Percentiles rank a stretch among this genome's conserved stretches.
phyloP scores from a whole-genome alignment of 2,113 vertebrate genomes.

The Phalacrocorax pelagicus region DNA sequence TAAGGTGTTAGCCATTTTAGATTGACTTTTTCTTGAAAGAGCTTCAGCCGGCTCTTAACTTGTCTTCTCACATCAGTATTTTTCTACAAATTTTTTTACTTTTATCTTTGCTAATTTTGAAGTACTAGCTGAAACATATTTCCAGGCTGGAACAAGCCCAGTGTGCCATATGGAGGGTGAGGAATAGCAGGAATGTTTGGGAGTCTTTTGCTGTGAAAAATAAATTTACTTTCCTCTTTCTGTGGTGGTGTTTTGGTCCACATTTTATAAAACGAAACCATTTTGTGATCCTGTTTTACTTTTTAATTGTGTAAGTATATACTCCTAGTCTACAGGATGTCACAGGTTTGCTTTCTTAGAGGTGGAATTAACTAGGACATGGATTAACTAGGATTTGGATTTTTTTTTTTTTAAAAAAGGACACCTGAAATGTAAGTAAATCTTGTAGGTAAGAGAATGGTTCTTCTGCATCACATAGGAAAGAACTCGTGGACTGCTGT shows the following conservation, averaged over 20 bases:
- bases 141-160: background rate
- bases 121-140: background rate
- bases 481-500: background rate
- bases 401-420: background rate
- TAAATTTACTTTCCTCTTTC: background rate
- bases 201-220: background rate
- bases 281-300: background rate
- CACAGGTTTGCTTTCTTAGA: background rate
- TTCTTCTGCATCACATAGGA: background rate
- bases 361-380: background rate
- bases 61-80: background rate
- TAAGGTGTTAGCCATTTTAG: background rate
- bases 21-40: background rate
- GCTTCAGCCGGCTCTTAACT: background rate
- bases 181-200: background rate
- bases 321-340: background rate
- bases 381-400: no score
- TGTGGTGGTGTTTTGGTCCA: background rate
- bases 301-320: background rate
- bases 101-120: background rate
- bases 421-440: background rate
- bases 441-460: background rate
- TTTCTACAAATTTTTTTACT: background rate
- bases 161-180: background rate
- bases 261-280: background rate